These are phyloP conservation scores for Drosophila arizonae DNA, from an alignment of 1,140 invertebrate genomes.

Conservation along the genomic window DNA sequence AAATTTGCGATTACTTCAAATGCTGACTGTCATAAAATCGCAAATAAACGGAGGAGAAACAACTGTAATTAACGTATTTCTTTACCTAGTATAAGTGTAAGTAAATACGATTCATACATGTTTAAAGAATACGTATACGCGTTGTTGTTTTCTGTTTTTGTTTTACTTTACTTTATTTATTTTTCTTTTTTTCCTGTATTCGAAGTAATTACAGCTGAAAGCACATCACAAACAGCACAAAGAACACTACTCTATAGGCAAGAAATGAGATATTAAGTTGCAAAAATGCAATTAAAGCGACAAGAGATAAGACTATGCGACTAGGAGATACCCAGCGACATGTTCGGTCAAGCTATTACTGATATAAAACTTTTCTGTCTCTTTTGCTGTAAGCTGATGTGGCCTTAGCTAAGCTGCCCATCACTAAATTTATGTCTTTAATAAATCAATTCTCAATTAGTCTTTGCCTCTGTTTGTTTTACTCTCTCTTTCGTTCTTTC, in stretches of 20 bases:
- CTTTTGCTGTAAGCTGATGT: not conserved
- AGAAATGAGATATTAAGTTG: conserved; percentile 15
- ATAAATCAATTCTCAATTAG: not conserved
- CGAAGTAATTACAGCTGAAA: conserved; percentile 40
- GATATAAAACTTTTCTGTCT: not conserved
- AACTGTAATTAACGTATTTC: conserved; percentile 48
- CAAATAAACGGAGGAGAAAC: conserved; percentile 33
- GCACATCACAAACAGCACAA: conserved; percentile 15
- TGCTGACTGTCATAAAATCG: conserved; percentile 50
- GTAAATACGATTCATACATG: not conserved
- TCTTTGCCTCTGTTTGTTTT: not conserved
- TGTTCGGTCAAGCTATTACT: too few relatives aligned
- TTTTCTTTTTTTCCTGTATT: conserved; percentile 20
- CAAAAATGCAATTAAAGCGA: conserved; percentile 8
- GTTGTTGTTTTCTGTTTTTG: not conserved
- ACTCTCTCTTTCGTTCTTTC: too few relatives aligned
- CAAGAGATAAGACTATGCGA: not conserved
- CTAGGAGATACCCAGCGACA: conserved; percentile 2
- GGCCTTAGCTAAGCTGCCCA: too few relatives aligned
- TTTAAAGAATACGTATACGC: not conserved
- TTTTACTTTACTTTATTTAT: not conserved
- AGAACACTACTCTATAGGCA: conserved; percentile 4
- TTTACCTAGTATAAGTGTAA: conserved; percentile 7
- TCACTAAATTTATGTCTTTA: too few relatives aligned
- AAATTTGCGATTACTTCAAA: conserved; percentile 41